Evolutionary conservation across 1,140 invertebrate genomes (phyloP).

Genomic region (Drosophila tristis): DNA sequence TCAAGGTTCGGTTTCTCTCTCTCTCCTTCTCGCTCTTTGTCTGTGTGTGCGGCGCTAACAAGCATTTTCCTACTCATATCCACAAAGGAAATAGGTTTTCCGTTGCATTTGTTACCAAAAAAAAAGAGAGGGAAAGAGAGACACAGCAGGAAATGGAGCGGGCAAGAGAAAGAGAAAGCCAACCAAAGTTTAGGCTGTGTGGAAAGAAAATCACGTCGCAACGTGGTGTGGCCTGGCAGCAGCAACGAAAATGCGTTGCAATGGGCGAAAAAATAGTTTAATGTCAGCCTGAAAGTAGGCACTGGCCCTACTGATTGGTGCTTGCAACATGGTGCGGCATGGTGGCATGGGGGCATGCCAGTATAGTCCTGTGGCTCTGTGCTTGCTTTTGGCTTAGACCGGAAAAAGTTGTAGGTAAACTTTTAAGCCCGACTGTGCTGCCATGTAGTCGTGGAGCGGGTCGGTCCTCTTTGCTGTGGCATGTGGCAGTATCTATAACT

Average conservation of each 20-base stretch:
- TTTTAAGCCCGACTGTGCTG: conserved; percentile 41
- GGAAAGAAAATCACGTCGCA: conserved; percentile 46
- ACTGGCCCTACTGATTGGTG: conserved; percentile 8
- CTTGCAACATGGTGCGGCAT: conserved; percentile 1
- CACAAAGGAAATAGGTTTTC: conserved; percentile 73
- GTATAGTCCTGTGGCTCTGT: conserved; percentile 41
- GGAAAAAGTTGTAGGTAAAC: conserved; percentile 45
- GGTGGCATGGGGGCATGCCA: neutral
- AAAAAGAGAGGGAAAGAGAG: conserved; percentile 10
- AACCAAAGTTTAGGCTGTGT: conserved; percentile 34
- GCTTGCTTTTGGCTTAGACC: conserved; percentile 32
- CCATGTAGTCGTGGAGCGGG: conserved; percentile 7
- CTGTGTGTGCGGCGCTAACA: conserved; percentile 56
- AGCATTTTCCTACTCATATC: conserved; percentile 77
- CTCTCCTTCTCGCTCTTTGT: neutral
- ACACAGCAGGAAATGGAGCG: conserved; percentile 1
- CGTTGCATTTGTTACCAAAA: conserved; percentile 64
- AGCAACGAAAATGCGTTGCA: conserved; percentile 51
- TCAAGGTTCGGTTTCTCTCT: conserved; percentile 51
- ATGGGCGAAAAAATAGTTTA: conserved; percentile 42
- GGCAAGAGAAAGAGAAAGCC: conserved; percentile 22
- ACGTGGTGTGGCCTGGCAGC: conserved; percentile 1
- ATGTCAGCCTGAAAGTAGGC: conserved; percentile 50
- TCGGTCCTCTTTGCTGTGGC: neutral
- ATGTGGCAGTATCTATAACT: too few relatives aligned